These are phyloP conservation scores for Lottia scabra DNA, from an alignment of 2,888 invertebrate genomes.

Conservation along the genomic window DNA sequence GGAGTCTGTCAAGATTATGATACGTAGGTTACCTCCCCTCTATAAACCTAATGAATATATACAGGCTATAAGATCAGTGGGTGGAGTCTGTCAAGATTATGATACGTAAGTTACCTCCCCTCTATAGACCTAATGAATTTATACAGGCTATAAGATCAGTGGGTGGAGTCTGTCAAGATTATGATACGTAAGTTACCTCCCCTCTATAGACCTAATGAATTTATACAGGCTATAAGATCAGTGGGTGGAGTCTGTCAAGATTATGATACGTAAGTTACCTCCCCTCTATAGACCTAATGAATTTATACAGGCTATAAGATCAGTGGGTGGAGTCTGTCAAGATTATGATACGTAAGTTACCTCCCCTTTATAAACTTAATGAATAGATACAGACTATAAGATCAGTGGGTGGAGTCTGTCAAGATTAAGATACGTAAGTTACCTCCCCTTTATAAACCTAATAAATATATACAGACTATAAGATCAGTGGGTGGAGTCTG, in stretches of 20 bases:
- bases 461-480: slow-evolving; percentile 66
- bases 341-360: slow-evolving; percentile 66
- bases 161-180: slow-evolving; percentile 64
- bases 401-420: slow-evolving; percentile 64
- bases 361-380: slow-evolving; percentile 31
- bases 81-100: slow-evolving; percentile 66
- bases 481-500: slow-evolving; percentile 64
- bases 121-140: not conserved
- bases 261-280: slow-evolving; percentile 62
- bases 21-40: slow-evolving; percentile 61
- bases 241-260: slow-evolving; percentile 66
- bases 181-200: slow-evolving; percentile 64
- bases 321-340: slow-evolving; percentile 65
- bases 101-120: slow-evolving; percentile 56
- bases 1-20: slow-evolving; percentile 67
- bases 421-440: slow-evolving; percentile 67
- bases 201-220: slow-evolving; percentile 66
- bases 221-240: slow-evolving; percentile 61
- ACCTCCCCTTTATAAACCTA: slow-evolving; percentile 35
- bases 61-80: slow-evolving; percentile 64
- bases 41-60: slow-evolving; percentile 67
- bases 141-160: slow-evolving; percentile 60
- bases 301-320: slow-evolving; percentile 63
- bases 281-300: slow-evolving; percentile 60
- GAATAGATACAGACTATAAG: slow-evolving; percentile 66